These are phyloP conservation scores for Notodonta ziczac DNA, from an alignment of 2,888 invertebrate genomes.

Conservation along the genomic window DNA sequence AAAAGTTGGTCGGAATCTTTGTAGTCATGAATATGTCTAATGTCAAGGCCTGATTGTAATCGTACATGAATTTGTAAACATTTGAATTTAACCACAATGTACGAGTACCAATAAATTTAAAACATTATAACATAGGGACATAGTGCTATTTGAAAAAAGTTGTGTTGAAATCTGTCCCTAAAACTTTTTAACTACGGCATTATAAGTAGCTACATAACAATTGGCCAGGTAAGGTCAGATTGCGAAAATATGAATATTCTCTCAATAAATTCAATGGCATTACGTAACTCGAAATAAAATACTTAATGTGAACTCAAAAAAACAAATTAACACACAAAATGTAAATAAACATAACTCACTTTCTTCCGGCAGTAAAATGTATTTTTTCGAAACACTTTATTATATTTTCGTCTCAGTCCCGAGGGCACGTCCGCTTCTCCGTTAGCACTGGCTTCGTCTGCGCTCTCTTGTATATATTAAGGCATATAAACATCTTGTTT, in stretches of 20 bases:
- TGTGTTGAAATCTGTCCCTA: too few species aligned
- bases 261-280: too few species aligned
- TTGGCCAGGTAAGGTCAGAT: too few species aligned
- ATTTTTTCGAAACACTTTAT: conserved; percentile 12
- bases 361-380: conserved; percentile 9
- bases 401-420: conserved; percentile 10
- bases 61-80: not conserved
- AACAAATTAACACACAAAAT: not conserved
- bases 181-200: too few species aligned
- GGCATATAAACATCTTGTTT: conserved; percentile 37
- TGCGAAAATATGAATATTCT: too few species aligned
- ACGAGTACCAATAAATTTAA: too few species aligned
- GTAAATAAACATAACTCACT: conserved; percentile 24
- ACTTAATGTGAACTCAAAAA: not conserved
- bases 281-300: too few species aligned
- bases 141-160: too few species aligned
- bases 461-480: conserved; percentile 30
- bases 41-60: not conserved
- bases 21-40: not conserved
- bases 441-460: conserved; percentile 36
- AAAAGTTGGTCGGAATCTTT: not conserved
- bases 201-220: too few species aligned
- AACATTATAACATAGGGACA: too few species aligned
- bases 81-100: too few species aligned
- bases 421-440: conserved; percentile 39